phyloP scores from a whole-genome alignment of 2,888 invertebrate genomes.

The Priocnemis perturbator region DNA sequence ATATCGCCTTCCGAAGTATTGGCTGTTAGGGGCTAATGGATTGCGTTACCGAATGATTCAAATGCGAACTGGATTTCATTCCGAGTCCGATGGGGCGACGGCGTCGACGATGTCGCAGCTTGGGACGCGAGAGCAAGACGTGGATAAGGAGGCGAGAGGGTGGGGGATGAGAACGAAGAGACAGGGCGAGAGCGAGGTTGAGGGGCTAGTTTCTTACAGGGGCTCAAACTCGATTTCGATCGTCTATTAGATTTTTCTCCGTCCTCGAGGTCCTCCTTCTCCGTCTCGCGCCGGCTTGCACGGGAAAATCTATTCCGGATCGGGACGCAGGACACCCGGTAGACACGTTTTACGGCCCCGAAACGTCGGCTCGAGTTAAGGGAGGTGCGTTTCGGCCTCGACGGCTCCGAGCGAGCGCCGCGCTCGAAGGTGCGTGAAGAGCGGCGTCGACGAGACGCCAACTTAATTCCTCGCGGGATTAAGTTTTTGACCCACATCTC shows the following conservation, averaged over 20 bases:
- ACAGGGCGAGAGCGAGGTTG: conserved; percentile 36
- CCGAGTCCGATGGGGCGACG: conserved; percentile 60
- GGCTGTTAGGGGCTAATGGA: conserved; percentile 74
- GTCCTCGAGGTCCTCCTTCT: conserved; percentile 36
- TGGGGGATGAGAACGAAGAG: neutral
- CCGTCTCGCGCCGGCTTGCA: conserved; percentile 37
- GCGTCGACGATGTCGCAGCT: conserved; percentile 62
- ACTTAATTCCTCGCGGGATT: no score
- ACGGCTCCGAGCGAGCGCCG: neutral
- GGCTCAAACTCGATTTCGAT: conserved; percentile 70
- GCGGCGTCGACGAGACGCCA: no score
- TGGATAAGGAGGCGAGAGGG: neutral
- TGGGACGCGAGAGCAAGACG: conserved; percentile 38
- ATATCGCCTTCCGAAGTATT: conserved; percentile 63
- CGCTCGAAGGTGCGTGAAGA: neutral
- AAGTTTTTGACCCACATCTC: no score
- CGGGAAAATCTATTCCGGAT: conserved; percentile 51
- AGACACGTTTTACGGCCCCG: conserved; percentile 29
- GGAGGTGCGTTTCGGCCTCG: conserved; percentile 19
- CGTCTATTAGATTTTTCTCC: conserved; percentile 73
- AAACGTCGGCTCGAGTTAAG: conserved; percentile 28
- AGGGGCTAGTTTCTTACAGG: conserved; percentile 57
- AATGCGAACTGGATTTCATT: conserved; percentile 74
- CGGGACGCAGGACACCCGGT: conserved; percentile 41
- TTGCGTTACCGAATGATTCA: conserved; percentile 74